Evolutionary conservation across 2,113 vertebrate species (phyloP), one percentile per base, ranked within the genome.

Genomic region (Dasypus novemcinctus): DNA sequence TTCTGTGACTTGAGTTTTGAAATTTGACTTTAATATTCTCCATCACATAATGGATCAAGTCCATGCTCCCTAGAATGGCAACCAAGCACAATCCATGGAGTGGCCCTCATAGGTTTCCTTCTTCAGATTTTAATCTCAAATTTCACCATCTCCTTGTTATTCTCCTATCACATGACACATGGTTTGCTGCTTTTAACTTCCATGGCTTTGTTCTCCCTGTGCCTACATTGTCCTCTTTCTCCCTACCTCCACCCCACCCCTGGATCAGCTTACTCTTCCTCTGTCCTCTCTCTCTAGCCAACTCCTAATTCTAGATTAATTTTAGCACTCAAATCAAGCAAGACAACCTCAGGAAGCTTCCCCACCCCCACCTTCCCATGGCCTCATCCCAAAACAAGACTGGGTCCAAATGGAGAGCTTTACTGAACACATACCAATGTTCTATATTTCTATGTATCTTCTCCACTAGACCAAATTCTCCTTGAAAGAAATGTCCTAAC

Each of bases 111-210:
- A 27, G 11, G 12, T 74, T 57, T 63, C 27, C 31, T 49, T 74
- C 57, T 83, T 9, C 10, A 27, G 49, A 66, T 41, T 12, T n/a
- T 33, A 59, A 31, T 66, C 25, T 64, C n/a, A 13, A 11, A 1
- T 25, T 78, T 81, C 41, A n/a, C 10, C 52, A n/a, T 75, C 6
- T 12, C 31, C 27, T 15, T 15, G 2, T 4, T 31, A 31, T 17
- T 52, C 14, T 9, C 5, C 74, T 6, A 0, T 20, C 31, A 41
- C 4, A 18, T 2, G 6, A 2, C 8, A 10, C 15, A 1, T 1
- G 12, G 4, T n/a, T 29, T 68, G 2, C 7, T 31, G 2, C 33
- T 33, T 49, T 68, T 71, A 33, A 59, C 4, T 29, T 64, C 43
- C 1, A 2, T 31, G 68, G 36, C 31, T 52, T 78, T 82, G 33